Evolutionary conservation across 2,888 invertebrate species (phyloP), one percentile per base, ranked within the genome.

Genomic region (Prosapia bicincta): DNA sequence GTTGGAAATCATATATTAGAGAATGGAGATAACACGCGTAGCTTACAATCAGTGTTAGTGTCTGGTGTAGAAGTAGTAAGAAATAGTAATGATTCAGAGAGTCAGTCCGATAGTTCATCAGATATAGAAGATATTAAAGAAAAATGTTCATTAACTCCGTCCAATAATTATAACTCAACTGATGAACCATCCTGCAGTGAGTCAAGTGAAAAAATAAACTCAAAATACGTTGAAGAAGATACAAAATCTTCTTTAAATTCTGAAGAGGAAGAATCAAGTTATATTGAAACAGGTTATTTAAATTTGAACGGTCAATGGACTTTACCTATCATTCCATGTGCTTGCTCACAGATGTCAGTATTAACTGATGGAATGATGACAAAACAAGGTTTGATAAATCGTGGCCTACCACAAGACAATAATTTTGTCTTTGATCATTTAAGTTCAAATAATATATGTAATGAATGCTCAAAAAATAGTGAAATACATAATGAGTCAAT

Each of bases 241-340:
- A 20, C 20, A 20, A 13, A 10, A 20, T n/a, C n/a, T n/a, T n/a
- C n/a, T n/a, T 54, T 54, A 20, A 54, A 54, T 54, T 13, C 38
- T 38, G 3, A 13, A 20, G 54, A 54, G 6, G 54, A 20, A 54
- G 3, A n/a, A 54, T 54, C 54, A 13, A 54, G 54, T 54, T 54
- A 54, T 54, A 20, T 54, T 54, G 54, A 54, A 54, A n/a, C 54
- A 5, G 67, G 67, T 26, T 26, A 26, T 28, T 38, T 73, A 24
- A 73, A 32, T 26, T 54, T 76, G 38, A 76, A 72, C 23, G 76
- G 76, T 13, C 76, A 76, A 43, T 76, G 76, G 76, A 76, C 76
- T 26, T 67, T 76, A 32, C 76, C 76, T 2, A 72, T 76, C 28
- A 74, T 76, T 20, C 68, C 76, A 20, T 76, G 76, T 20, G 72